phyloP scores from a whole-genome alignment of 1,140 invertebrate species.

The Ceratitis capitata region DNA sequence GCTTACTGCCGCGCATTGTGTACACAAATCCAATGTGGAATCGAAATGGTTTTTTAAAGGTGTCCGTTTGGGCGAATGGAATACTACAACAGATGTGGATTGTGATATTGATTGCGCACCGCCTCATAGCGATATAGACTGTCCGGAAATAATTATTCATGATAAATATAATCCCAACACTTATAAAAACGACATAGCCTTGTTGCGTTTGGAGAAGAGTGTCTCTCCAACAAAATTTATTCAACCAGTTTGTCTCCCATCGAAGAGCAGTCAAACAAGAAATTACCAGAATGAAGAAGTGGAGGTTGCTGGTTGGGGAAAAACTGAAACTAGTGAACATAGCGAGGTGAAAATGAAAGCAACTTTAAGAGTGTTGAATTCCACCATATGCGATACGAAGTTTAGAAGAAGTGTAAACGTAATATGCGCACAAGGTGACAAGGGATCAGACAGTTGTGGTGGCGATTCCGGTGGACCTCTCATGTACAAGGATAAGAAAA shows the following conservation, averaged over 20 bases:
- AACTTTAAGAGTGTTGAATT: constrained; percentile 43
- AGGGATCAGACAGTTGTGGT: constrained; percentile 49
- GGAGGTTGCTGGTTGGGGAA: constrained; percentile 84
- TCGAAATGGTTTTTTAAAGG: constrained; percentile 61
- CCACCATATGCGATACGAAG: constrained; percentile 44
- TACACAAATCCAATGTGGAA: constrained; percentile 67
- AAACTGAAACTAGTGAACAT: constrained; percentile 68
- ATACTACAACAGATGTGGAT: constrained; percentile 56
- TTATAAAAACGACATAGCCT: constrained; percentile 79
- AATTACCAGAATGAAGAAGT: constrained; percentile 68
- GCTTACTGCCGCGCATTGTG: constrained; percentile 70
- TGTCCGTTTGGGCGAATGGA: constrained; percentile 62
- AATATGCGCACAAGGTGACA: constrained; percentile 51
- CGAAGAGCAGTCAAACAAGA: constrained; percentile 55
- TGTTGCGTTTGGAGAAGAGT: constrained; percentile 73
- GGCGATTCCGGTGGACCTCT: constrained; percentile 58
- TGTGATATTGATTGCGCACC: constrained; percentile 67
- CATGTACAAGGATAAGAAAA: constrained; percentile 45
- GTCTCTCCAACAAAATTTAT: constrained; percentile 71
- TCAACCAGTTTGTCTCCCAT: constrained; percentile 83
- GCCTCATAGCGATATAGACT: constrained; percentile 69
- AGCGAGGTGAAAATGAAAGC: constrained; percentile 53
- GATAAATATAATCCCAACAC: constrained; percentile 68
- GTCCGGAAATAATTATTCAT: constrained; percentile 68
- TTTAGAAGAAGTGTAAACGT: constrained; percentile 42